Evolutionary conservation across 2,113 vertebrate species (phyloP).

Genomic region (Erinaceus europaeus): DNA sequence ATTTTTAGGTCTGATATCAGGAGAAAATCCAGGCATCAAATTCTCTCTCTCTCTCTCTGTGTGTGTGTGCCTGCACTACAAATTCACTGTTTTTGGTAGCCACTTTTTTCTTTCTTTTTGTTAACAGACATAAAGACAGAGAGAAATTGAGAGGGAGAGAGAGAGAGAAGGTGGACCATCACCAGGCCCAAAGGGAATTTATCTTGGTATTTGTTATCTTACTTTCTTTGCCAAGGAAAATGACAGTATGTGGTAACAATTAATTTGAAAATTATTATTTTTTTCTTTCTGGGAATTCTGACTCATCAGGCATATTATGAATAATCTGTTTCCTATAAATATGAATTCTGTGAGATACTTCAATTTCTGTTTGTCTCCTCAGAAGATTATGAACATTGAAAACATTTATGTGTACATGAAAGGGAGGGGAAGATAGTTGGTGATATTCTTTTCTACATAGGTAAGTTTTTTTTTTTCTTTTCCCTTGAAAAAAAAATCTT

Average conservation of each 20-base stretch:
- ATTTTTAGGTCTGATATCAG: slow-evolving; percentile 39
- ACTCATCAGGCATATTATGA: not conserved
- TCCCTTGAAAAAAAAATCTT: not conserved
- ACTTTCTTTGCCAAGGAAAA: slow-evolving; percentile 28
- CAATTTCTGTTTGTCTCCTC: not conserved
- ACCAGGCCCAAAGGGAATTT: too few species aligned
- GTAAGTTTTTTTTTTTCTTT: not conserved
- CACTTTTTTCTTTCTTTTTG: too few species aligned
- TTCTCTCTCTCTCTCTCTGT: too few species aligned
- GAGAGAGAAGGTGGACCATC: too few species aligned
- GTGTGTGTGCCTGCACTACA: too few species aligned
- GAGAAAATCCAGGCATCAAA: too few species aligned
- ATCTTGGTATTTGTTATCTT: slow-evolving; percentile 8
- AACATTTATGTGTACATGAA: not conserved
- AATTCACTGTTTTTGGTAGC: too few species aligned
- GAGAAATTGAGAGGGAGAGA: too few species aligned
- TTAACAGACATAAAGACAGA: too few species aligned
- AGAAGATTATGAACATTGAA: not conserved
- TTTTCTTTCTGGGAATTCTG: slow-evolving; percentile 70
- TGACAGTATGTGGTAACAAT: not conserved
- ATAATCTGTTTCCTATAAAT: slow-evolving; percentile 15
- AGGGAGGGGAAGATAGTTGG: not conserved
- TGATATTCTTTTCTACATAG: not conserved
- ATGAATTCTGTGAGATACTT: slow-evolving; percentile 23
- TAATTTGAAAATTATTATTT: slow-evolving; percentile 47